phyloP scores from a whole-genome alignment of 2,797 vertebrate species.

The Eurystomus glaucurus region DNA sequence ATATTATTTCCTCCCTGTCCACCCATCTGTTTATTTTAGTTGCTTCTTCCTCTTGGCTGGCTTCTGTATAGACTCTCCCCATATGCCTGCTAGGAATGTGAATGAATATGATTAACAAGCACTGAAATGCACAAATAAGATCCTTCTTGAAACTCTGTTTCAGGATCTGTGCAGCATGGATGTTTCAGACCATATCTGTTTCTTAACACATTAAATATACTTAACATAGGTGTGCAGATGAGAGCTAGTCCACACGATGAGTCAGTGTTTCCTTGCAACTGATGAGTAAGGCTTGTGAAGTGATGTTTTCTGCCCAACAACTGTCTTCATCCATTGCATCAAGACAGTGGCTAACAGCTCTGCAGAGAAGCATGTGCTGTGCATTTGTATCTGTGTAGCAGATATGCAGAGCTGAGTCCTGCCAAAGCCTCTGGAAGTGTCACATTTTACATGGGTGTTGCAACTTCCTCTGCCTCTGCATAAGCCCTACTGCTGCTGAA shows the following conservation, averaged over 20 bases:
- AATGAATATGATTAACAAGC: conserved; percentile 70
- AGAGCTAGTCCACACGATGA: not conserved
- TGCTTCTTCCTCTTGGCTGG: conserved; percentile 77
- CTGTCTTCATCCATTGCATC: not conserved
- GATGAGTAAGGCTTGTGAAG: not conserved
- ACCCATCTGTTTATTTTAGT: conserved; percentile 81
- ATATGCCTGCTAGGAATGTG: conserved; percentile 72
- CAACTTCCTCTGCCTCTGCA: conserved; percentile 68
- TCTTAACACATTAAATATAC: not conserved
- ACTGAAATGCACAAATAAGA: conserved; percentile 73
- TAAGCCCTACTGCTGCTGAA: conserved; percentile 43
- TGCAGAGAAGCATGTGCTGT: conserved; percentile 9
- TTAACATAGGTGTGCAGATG: not conserved
- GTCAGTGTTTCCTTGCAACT: not conserved
- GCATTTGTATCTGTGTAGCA: conserved; percentile 42
- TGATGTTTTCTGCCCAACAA: not conserved
- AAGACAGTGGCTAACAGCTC: conserved; percentile 49
- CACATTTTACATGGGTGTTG: conserved; percentile 65
- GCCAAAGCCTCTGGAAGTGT: conserved; percentile 71
- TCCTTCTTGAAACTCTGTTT: conserved; percentile 40
- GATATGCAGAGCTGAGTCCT: not conserved
- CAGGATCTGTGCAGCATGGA: not conserved
- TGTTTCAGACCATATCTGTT: not conserved
- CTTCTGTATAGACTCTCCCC: conserved; percentile 74
- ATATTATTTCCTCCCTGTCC: conserved; percentile 76